A percentile compares a stretch with the other conserved stretches of the same genome.
Evolutionary conservation across 2,888 invertebrate species (phyloP).

Genomic region (Portevinia maculata): DNA sequence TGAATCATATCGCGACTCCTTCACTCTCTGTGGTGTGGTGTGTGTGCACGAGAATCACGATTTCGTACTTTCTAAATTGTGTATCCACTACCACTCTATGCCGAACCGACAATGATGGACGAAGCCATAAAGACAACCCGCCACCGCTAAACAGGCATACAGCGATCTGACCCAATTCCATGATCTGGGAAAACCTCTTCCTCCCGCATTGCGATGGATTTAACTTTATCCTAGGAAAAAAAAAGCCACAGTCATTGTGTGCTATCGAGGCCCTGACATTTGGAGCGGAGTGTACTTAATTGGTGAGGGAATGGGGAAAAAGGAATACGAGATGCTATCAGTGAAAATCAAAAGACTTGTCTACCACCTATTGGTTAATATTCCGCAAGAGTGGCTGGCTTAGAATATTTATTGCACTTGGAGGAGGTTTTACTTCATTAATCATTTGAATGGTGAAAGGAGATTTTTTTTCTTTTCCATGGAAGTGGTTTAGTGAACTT

Average conservation of each 20-base stretch:
- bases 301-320: slow-evolving; percentile 21
- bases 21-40: not conserved
- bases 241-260: slow-evolving; percentile 37
- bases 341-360: slow-evolving; percentile 7
- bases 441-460: slow-evolving; percentile 40
- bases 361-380: slow-evolving; percentile 27
- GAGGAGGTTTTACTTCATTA: slow-evolving; percentile 20
- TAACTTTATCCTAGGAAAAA: slow-evolving; percentile 52
- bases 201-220: not conserved
- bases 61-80: slow-evolving; percentile 74
- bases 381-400: not conserved
- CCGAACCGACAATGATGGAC: not conserved
- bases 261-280: slow-evolving; percentile 59
- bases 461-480: not conserved
- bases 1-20: slow-evolving; percentile 47
- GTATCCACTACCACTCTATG: slow-evolving; percentile 19
- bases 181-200: slow-evolving; percentile 61
- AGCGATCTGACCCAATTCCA: slow-evolving; percentile 66
- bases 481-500: not conserved
- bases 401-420: slow-evolving; percentile 21
- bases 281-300: slow-evolving; percentile 49
- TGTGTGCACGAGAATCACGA: slow-evolving; percentile 64
- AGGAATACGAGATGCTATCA: slow-evolving; percentile 35
- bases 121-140: slow-evolving; percentile 21
- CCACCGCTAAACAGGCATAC: slow-evolving; percentile 39